phyloP scores from a whole-genome alignment of 2,113 vertebrate species.

The Caloenas nicobarica region DNA sequence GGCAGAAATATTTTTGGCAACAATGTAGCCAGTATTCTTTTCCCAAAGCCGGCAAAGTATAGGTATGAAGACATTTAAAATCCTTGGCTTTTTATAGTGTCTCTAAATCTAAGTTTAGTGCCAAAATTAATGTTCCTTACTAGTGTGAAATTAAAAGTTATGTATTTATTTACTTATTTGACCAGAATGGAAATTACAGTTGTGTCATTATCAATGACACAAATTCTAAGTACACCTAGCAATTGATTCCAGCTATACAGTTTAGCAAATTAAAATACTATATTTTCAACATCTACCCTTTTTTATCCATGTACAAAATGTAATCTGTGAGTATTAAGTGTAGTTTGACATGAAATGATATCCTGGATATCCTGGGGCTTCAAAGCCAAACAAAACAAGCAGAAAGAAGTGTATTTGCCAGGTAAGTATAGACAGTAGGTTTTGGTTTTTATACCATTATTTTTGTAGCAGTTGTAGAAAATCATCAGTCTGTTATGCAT shows the following conservation, averaged over 20 bases:
- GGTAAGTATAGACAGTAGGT: not conserved
- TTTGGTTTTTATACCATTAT: not conserved
- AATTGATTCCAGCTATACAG: not conserved
- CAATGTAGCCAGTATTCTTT: not conserved
- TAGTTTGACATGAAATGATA: not conserved
- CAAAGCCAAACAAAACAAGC: not conserved
- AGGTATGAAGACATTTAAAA: not conserved
- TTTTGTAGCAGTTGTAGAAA: not conserved
- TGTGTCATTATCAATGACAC: not conserved
- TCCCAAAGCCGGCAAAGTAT: not conserved
- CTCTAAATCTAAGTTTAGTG: not conserved
- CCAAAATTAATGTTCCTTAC: not conserved
- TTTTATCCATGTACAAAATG: not conserved
- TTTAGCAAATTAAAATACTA: not conserved
- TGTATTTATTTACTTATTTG: not conserved
- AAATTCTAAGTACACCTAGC: not conserved
- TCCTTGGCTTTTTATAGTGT: not conserved
- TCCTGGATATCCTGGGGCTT: not conserved
- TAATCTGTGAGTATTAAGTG: not conserved
- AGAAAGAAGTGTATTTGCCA: not conserved
- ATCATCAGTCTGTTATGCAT: not conserved
- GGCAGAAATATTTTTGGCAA: not conserved
- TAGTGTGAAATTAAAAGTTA: not conserved
- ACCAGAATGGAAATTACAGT: not conserved
- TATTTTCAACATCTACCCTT: not conserved